These are phyloP conservation scores for Oreocharis arfaki DNA, from an alignment of 2,113 vertebrate species.

Conservation along the genomic window DNA sequence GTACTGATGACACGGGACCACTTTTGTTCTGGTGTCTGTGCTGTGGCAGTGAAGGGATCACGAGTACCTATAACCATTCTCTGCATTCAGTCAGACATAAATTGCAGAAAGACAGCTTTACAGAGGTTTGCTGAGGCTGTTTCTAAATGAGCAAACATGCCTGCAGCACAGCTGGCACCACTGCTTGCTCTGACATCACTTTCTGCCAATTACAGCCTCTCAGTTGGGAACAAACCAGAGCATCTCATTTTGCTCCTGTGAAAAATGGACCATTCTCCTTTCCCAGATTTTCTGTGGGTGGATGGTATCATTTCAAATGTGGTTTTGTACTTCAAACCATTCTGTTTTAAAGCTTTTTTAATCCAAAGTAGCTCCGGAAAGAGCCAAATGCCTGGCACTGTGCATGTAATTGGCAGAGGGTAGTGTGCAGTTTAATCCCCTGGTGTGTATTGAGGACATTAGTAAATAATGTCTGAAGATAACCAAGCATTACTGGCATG, in stretches of 20 bases:
- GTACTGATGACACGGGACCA: not conserved
- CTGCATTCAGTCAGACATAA: constrained; percentile 16
- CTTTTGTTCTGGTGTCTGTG: constrained; percentile 6
- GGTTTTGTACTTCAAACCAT: not conserved
- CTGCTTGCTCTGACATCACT: not conserved
- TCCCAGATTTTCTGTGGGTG: constrained; percentile 21
- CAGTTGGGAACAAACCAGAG: not conserved
- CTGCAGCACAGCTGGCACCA: constrained; percentile 4
- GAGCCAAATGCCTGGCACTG: not conserved
- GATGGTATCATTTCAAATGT: not conserved
- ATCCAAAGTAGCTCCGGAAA: not conserved
- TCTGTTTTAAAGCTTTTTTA: not conserved
- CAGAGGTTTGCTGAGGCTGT: not conserved
- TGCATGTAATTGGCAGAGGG: not conserved
- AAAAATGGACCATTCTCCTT: constrained; percentile 6
- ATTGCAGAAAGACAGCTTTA: constrained; percentile 4
- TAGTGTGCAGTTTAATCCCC: not conserved
- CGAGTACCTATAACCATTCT: not conserved
- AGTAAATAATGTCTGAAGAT: constrained; percentile 5
- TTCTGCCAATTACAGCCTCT: not conserved
- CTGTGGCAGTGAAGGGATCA: not conserved
- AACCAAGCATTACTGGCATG: not conserved
- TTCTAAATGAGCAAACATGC: not conserved
- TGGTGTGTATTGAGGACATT: not conserved
- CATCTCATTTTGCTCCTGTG: not conserved